Conservation (phyloP, 2,113 vertebrate genomes). For the Spea multiplicata region DNA sequence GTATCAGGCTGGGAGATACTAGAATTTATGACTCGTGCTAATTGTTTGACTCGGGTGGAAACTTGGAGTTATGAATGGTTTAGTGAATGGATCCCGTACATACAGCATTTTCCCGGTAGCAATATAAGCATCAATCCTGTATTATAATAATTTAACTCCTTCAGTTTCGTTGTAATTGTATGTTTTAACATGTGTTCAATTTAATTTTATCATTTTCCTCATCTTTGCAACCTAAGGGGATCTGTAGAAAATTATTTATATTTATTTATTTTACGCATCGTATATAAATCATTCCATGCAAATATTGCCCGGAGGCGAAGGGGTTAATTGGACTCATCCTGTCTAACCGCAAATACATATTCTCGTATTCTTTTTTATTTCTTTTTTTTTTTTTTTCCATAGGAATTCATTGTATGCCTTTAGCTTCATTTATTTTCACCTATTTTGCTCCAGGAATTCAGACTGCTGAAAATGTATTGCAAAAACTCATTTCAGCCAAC, state of each 20-base stretch:
- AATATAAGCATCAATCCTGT: no score
- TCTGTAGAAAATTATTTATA: background rate
- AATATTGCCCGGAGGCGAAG: background rate
- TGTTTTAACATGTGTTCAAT: no score
- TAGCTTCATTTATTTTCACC: constrained; percentile 48
- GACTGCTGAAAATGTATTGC: constrained; percentile 40
- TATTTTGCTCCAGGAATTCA: constrained; percentile 45
- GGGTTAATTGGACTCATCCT: constrained; percentile 33
- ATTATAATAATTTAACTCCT: no score
- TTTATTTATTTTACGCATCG: background rate
- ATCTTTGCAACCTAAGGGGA: background rate
- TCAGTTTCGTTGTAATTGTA: no score
- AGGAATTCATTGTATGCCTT: constrained; percentile 39
- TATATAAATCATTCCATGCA: constrained; percentile 8
- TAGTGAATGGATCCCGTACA: no score
- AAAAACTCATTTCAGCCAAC: constrained; percentile 48
- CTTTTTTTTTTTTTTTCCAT: constrained; percentile 18
- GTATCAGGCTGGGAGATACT: no score
- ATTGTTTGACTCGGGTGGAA: no score
- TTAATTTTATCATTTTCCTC: background rate
- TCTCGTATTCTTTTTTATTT: background rate
- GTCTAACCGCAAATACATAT: constrained; percentile 2
- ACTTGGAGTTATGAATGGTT: no score
- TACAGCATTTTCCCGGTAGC: no score
- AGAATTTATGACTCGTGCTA: no score